These are phyloP conservation scores for Cremastobaeus sp. DNA, from an alignment of 2,888 invertebrate species.

Conservation along the genomic window DNA sequence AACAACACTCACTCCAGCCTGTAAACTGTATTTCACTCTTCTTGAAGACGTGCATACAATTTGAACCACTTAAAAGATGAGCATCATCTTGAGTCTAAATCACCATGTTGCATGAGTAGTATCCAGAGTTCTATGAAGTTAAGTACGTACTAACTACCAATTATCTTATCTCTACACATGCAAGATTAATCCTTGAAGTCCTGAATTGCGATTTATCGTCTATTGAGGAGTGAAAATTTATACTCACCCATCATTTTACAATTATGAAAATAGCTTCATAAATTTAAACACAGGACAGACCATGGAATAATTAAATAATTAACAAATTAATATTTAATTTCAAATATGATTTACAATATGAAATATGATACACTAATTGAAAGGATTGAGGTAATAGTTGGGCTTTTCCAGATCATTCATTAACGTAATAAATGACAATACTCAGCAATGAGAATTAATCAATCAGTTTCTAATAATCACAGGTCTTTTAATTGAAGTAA, in stretches of 20 bases:
- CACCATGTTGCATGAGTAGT: constrained; percentile 45
- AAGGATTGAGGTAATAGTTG: no score
- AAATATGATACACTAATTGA: no score
- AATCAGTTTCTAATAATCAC: no score
- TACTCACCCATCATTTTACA: constrained; percentile 30
- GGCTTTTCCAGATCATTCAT: no score
- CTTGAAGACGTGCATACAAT: constrained; percentile 25
- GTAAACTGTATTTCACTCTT: constrained; percentile 32
- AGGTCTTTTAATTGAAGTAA: no score
- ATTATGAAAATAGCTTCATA: constrained; percentile 38
- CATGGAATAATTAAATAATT: constrained; percentile 15
- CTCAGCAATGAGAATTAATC: no score
- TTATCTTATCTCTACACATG: constrained; percentile 58
- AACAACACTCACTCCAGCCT: constrained; percentile 1
- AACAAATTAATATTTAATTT: constrained; percentile 14
- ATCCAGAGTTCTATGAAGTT: constrained; percentile 49
- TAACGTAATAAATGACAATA: no score
- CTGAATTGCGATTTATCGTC: constrained; percentile 59
- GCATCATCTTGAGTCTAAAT: constrained; percentile 45
- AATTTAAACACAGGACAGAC: constrained; percentile 19
- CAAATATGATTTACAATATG: background rate
- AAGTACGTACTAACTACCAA: constrained; percentile 68
- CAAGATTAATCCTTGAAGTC: constrained; percentile 65
- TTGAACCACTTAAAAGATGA: constrained; percentile 46
- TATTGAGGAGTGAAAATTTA: constrained; percentile 51